Base-by-base conservation (phyloP, 2,888 invertebrate genomes). In the Ecdyonurus torrentis region DNA sequence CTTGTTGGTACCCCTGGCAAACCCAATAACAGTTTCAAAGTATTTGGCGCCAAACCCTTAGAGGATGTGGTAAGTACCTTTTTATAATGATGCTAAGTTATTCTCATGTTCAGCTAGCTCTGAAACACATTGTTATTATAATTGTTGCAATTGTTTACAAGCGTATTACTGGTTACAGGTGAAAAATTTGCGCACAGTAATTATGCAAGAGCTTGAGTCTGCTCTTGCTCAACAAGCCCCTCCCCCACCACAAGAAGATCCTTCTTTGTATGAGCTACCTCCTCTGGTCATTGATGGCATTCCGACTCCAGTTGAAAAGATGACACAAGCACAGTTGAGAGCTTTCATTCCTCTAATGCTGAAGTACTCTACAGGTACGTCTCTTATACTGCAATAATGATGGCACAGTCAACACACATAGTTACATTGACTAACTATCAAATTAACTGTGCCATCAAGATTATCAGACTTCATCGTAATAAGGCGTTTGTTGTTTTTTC, bases 341-440 rank as follows among this genome's bases (percentile, higher is more conserved):
- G 95, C 95, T 64, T 97, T 97, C 77, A 97, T 97, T 71, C 96
- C 96, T 66, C 83, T 97, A 70, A 97, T 97, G 96, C 81, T 97
- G 72, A 97, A 97, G 78, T 96, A 95, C 76, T 95, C 95, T 2
- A 97, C 96, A 68, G 94, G 91, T 71, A 70, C 76, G 75, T n/a
- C n/a, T n/a, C n/a, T n/a, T n/a, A n/a, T n/a, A n/a, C n/a, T n/a
- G n/a, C n/a, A n/a, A n/a, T n/a, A n/a, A n/a, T n/a, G n/a, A n/a
- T n/a, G n/a, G n/a, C n/a, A n/a, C n/a, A n/a, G n/a, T n/a, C n/a
- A n/a, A n/a, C n/a, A n/a, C n/a, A n/a, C n/a, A n/a, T n/a, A n/a
- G n/a, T n/a, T n/a, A n/a, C n/a, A n/a, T n/a, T n/a, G n/a, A n/a
- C n/a, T n/a, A n/a, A n/a, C n/a, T n/a, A n/a, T n/a, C n/a, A n/a